Conservation (phyloP, 2,113 vertebrate genomes). For the Barbus barbus region DNA sequence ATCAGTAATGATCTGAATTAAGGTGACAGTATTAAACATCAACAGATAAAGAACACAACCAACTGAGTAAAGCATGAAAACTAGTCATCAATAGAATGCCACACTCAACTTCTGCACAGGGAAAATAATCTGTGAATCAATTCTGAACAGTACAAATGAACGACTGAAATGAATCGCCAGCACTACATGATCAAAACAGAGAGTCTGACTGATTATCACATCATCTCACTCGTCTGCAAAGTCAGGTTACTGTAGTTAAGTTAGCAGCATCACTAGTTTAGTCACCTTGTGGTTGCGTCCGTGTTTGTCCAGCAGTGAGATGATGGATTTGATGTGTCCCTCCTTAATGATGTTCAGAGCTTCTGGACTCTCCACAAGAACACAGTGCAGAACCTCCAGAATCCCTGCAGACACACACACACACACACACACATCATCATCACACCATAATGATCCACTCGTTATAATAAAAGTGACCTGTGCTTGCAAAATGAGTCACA, state of each 20-base stretch:
- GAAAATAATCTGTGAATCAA: too few relatives aligned
- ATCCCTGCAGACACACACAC: slow-evolving; percentile 77
- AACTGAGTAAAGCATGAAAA: neutral
- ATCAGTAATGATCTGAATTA: neutral
- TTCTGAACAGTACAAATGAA: too few relatives aligned
- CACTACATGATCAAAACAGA: too few relatives aligned
- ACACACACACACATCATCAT: neutral
- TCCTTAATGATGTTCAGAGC: slow-evolving; percentile 97
- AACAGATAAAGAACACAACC: neutral
- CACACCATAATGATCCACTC: neutral
- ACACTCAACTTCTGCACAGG: neutral
- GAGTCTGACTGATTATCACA: too few relatives aligned
- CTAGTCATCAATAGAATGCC: neutral
- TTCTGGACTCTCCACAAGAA: slow-evolving; percentile 95
- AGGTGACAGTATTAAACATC: neutral
- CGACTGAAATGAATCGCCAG: too few relatives aligned
- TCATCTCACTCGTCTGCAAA: too few relatives aligned
- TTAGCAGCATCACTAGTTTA: neutral
- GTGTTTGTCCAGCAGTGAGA: slow-evolving; percentile 93
- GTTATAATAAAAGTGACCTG: too few relatives aligned
- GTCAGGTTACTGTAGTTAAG: too few relatives aligned
- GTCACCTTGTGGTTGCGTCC: slow-evolving; percentile 96
- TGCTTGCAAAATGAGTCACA: too few relatives aligned
- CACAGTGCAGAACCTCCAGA: slow-evolving; percentile 95
- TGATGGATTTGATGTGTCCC: slow-evolving; percentile 96